These are phyloP conservation scores for Oreochromis grahami DNA, from an alignment of 2,797 vertebrate genomes.

Conservation along the genomic window DNA sequence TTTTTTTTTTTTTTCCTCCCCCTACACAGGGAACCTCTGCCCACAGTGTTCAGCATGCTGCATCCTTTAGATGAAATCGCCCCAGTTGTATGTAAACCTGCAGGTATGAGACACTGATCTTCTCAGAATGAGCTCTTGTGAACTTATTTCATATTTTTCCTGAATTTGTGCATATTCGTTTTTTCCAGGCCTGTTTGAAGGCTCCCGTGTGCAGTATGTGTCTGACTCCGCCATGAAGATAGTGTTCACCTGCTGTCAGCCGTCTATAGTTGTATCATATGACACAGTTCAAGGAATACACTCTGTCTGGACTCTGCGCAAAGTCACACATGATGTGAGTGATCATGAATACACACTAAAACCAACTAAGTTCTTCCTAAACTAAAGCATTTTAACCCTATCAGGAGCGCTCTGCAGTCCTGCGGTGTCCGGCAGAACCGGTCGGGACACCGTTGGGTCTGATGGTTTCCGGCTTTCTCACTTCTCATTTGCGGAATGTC, in stretches of 20 bases:
- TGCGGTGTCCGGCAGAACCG: conserved; percentile 82
- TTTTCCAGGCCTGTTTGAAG: conserved; percentile 80
- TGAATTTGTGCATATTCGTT: not conserved
- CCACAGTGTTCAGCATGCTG: conserved; percentile 96
- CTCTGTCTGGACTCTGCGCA: conserved; percentile 88
- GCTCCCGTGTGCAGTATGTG: conserved; percentile 85
- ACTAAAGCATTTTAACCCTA: not conserved
- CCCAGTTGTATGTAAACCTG: conserved; percentile 87
- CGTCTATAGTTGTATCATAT: conserved; percentile 92
- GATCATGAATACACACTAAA: not conserved
- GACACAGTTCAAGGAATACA: conserved; percentile 88
- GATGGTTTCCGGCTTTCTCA: conserved; percentile 81
- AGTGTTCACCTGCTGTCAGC: conserved; percentile 84
- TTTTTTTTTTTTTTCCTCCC: not conserved
- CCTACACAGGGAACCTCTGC: conserved; percentile 84
- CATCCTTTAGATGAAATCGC: conserved; percentile 96
- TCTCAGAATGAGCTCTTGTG: not conserved
- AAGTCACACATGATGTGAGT: conserved; percentile 87
- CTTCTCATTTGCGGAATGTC: conserved; percentile 85
- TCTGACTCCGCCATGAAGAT: conserved; percentile 86
- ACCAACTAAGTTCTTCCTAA: not conserved
- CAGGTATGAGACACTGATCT: conserved; percentile 74
- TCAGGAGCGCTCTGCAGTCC: conserved; percentile 87
- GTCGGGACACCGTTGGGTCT: conserved; percentile 74
- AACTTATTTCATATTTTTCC: not conserved